These are phyloP conservation scores for Octomys mimax DNA, from an alignment of 2,797 vertebrate species.

Conservation along the genomic window DNA sequence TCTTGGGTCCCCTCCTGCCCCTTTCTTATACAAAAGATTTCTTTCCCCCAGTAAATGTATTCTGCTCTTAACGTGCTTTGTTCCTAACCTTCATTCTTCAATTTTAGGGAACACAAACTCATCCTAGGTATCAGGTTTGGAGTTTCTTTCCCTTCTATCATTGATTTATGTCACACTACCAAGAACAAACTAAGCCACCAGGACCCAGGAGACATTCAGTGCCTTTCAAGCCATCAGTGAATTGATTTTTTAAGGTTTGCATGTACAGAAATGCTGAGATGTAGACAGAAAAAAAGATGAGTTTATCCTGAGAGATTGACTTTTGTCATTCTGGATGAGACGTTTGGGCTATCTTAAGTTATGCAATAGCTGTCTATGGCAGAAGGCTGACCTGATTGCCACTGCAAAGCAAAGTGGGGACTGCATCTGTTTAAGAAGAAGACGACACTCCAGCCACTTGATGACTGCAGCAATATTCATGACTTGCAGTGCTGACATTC, in stretches of 20 bases:
- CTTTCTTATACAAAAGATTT: too few species aligned
- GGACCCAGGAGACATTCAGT: background rate
- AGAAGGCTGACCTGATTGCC: constrained; percentile 54
- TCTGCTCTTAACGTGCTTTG: too few species aligned
- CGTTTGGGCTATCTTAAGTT: constrained; percentile 51
- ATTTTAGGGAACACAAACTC: too few species aligned
- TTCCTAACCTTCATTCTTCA: too few species aligned
- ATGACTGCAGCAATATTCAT: constrained; percentile 73
- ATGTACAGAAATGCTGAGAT: background rate
- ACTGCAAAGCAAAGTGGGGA: constrained; percentile 51
- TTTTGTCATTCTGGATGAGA: constrained; percentile 57
- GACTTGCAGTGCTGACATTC: constrained; percentile 55
- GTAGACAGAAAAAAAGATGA: background rate
- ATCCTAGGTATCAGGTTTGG: too few species aligned
- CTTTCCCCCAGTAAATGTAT: too few species aligned
- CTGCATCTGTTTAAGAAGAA: constrained; percentile 52
- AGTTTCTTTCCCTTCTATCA: too few species aligned
- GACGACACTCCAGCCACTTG: constrained; percentile 18
- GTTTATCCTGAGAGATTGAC: constrained; percentile 45
- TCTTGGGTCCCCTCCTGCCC: too few species aligned
- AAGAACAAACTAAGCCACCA: background rate
- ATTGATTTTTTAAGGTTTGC: constrained; percentile 31
- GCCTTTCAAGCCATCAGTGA: background rate
- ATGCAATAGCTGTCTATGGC: constrained; percentile 35
- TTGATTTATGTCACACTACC: background rate